Evolutionary conservation across 2,113 vertebrate genomes (phyloP).

Genomic region (Montifringilla adamsi): DNA sequence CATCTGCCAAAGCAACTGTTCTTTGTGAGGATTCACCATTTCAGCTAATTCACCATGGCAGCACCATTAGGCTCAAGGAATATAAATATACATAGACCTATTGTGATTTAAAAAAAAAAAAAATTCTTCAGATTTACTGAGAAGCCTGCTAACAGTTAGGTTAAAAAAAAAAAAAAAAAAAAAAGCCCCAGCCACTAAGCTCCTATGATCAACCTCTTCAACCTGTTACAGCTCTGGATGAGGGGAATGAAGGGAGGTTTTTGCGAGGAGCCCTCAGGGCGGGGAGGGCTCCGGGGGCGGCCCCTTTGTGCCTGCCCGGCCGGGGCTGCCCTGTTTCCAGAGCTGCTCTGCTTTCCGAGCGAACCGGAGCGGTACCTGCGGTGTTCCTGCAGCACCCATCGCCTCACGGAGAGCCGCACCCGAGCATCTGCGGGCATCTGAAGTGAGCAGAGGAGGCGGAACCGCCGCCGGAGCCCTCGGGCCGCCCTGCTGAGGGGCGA

Average conservation of each 20-base stretch:
- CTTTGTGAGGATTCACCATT: background rate
- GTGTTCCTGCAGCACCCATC: background rate
- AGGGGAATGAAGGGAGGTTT: background rate
- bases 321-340: background rate
- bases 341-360: accelerated
- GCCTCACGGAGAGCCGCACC: background rate
- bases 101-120: accelerated
- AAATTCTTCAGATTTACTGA: background rate
- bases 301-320: no score
- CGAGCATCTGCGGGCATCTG: background rate
- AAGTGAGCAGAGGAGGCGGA: accelerated
- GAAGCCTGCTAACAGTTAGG: accelerated
- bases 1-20: background rate
- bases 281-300: no score
- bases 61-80: background rate
- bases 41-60: background rate
- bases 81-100: no score
- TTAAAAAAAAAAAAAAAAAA: accelerated
- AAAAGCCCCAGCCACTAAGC: background rate
- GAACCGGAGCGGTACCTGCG: background rate
- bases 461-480: no score
- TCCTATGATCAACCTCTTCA: background rate
- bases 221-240: no score
- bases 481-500: background rate
- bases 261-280: background rate